Evolutionary conservation across 2,113 vertebrate genomes (phyloP), one percentile per base, ranked within the genome.

Genomic region (Centropus bengalensis): DNA sequence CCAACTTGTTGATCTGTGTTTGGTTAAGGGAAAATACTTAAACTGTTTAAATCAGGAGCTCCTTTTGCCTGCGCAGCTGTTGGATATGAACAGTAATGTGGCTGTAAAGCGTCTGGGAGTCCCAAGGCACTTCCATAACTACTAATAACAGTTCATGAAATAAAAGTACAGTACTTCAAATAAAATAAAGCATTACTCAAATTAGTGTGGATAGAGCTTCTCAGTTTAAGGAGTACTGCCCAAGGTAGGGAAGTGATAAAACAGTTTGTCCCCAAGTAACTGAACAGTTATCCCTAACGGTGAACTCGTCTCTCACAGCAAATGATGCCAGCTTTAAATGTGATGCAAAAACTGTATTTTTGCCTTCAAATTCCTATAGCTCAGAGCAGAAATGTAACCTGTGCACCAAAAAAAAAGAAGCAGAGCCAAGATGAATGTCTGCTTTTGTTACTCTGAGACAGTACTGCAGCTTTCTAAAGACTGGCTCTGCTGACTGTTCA

Each of bases 21-120:
- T 96, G 90, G 85, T 88, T 78, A 36, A 71, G 54, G 71, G 71
- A 88, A 95, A 95, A 91, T 74, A 40, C 60, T 94, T 93, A 75
- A 81, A 44, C 68, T 78, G 38, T 60, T 93, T 89, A 64, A 86
- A 89, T 64, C 56, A 42, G 76, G 60, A 93, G 55, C 79, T 90
- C 9, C 64, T 92, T 93, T 70, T 94, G 64, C 44, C 79, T 83
- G 2, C 86, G 85, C 86, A 81, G 88, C 87, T 96, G 82, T 82
- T 70, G 62, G 80, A 24, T 64, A 10, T 32, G 68, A 93, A 15
- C 23, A 40, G 14, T 45, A 36, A 73, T 4, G 32, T 36, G 85
- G n/a, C 75, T 80, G 33, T 33, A 23, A 86, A 93, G 23, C 40
- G 38, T 59, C 71, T 74, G 74, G 56, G 55, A 86, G 28, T 74